Conservation (phyloP, 2,113 vertebrate species). For the Chitala chitala region DNA sequence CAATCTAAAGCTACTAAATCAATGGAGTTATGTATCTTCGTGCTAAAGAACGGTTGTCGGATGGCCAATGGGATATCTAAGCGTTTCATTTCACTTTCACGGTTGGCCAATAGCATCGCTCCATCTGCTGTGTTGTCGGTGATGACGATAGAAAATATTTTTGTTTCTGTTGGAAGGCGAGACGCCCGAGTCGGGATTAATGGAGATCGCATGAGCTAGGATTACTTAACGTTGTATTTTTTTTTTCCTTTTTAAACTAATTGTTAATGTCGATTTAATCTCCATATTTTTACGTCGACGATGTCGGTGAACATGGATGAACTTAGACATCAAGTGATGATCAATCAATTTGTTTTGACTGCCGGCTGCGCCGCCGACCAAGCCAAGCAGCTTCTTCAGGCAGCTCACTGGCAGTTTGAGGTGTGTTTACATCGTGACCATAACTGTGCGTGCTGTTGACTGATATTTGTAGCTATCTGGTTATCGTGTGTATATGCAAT, state of each 20-base stretch:
- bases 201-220: conserved; percentile 13
- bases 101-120: conserved; percentile 31
- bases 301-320: conserved; percentile 92
- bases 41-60: neutral
- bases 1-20: conserved; percentile 28
- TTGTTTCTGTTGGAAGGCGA: conserved; percentile 55
- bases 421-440: conserved; percentile 46
- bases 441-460: neutral
- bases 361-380: conserved; percentile 76
- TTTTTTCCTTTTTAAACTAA: neutral
- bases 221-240: neutral
- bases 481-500: neutral
- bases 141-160: conserved; percentile 52
- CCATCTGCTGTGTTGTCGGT: conserved; percentile 56
- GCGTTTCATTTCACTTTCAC: conserved; percentile 27
- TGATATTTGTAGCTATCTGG: neutral
- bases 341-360: conserved; percentile 69
- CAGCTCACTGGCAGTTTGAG: conserved; percentile 94
- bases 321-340: conserved; percentile 76
- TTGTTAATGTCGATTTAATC: neutral
- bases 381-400: conserved; percentile 87
- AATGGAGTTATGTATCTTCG: conserved; percentile 31
- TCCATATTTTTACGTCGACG: conserved; percentile 22
- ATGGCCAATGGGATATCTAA: conserved; percentile 45
- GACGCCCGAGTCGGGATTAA: conserved; percentile 29